These are phyloP conservation scores for Aphodius granarius DNA, from an alignment of 2,888 invertebrate genomes.

Conservation along the genomic window DNA sequence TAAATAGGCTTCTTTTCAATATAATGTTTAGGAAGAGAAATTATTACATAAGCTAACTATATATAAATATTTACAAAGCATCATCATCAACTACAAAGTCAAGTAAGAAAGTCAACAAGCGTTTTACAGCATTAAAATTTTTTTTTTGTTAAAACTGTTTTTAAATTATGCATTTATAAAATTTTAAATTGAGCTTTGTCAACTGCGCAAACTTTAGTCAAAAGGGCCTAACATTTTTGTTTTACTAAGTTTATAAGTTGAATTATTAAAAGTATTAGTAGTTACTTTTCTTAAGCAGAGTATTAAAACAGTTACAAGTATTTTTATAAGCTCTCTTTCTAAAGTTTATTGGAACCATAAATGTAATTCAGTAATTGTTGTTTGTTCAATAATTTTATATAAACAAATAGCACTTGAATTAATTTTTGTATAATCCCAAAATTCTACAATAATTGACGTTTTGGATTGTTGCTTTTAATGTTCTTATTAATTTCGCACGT, in stretches of 20 bases:
- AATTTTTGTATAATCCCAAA: neutral
- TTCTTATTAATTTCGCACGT: neutral
- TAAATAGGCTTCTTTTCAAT: neutral
- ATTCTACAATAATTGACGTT: constrained; percentile 9
- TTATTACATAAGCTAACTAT: neutral
- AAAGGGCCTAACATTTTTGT: neutral
- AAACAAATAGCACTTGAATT: constrained; percentile 3
- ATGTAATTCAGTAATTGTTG: neutral
- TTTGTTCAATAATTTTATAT: neutral
- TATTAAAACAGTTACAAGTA: neutral
- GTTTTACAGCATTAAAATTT: neutral
- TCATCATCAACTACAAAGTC: neutral
- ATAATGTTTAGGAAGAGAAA: neutral
- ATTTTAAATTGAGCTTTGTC: neutral
- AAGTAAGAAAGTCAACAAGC: neutral
- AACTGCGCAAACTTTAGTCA: neutral
- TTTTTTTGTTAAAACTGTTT: neutral
- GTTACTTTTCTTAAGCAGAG: neutral
- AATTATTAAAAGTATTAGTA: neutral
- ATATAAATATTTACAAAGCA: neutral
- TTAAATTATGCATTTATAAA: neutral
- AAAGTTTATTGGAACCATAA: neutral
- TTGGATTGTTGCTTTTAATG: constrained; percentile 5
- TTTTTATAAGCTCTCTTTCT: neutral
- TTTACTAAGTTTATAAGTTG: neutral